These are phyloP conservation scores for Rhabdomys dilectus DNA, from an alignment of 2,113 vertebrate genomes.

Conservation along the genomic window DNA sequence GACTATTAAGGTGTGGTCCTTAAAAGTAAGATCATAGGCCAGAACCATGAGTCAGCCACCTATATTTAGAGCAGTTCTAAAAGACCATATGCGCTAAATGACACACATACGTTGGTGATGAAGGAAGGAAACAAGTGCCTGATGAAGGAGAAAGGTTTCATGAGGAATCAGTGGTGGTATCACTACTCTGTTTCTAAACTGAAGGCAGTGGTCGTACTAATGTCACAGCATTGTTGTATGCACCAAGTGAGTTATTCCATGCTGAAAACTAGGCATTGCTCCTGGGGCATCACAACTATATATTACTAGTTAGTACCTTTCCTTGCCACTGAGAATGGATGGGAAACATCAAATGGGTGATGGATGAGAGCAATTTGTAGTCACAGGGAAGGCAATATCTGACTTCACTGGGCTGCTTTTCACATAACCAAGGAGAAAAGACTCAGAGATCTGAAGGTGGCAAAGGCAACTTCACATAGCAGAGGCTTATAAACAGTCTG, in stretches of 20 bases:
- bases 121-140: neutral
- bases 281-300: neutral
- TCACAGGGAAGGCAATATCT: neutral
- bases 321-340: neutral
- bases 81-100: neutral
- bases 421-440: neutral
- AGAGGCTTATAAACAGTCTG: neutral
- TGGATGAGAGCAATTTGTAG: neutral
- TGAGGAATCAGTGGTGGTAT: neutral
- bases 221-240: neutral
- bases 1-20: neutral
- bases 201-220: neutral
- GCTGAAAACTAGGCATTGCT: constrained; percentile 29
- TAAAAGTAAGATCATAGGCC: neutral
- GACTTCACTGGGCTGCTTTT: neutral
- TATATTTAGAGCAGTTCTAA: neutral
- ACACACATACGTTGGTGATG: neutral
- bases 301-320: neutral
- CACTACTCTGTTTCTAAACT: neutral
- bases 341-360: neutral
- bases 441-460: neutral
- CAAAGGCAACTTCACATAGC: neutral
- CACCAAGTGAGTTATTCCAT: neutral
- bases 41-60: neutral
- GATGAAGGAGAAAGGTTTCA: neutral